Percentiles rank a stretch among this genome's conserved stretches.
These are phyloP conservation scores for Chaetops frenatus DNA, from an alignment of 2,113 vertebrate genomes.

Conservation along the genomic window DNA sequence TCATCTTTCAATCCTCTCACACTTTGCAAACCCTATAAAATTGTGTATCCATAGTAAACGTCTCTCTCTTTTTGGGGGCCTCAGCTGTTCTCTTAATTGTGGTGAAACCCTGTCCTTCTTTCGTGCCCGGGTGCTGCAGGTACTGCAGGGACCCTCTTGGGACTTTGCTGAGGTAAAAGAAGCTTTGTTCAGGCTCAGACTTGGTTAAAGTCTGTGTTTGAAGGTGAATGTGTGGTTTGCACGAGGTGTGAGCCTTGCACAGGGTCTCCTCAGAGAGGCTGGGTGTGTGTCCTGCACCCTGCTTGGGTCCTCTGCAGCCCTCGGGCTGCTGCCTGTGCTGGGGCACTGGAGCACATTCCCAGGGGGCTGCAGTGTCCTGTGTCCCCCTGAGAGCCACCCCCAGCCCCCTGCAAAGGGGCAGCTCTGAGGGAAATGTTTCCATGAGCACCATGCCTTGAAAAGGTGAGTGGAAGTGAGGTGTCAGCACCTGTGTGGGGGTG, in stretches of 20 bases:
- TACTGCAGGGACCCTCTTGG: neutral
- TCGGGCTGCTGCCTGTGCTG: neutral
- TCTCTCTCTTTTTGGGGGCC: too few species aligned
- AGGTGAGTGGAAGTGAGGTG: neutral
- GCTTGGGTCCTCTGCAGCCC: neutral
- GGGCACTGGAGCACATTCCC: neutral
- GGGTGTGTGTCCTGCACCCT: neutral
- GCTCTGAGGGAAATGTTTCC: neutral
- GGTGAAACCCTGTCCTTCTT: too few species aligned
- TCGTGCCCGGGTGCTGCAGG: too few species aligned
- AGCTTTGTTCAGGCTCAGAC: neutral
- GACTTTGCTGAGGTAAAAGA: neutral
- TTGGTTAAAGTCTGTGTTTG: neutral
- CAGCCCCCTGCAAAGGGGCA: neutral
- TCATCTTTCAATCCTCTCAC: too few species aligned
- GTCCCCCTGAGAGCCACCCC: neutral
- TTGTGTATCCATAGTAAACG: too few species aligned
- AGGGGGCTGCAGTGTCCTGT: neutral
- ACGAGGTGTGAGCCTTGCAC: neutral
- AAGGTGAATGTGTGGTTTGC: neutral
- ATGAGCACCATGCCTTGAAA: neutral
- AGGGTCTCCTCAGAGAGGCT: neutral
- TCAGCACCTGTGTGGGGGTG: neutral
- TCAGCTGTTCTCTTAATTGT: too few species aligned
- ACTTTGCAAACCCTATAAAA: too few species aligned